Evolutionary conservation across 2,113 vertebrate species (phyloP), one percentile per base, ranked within the genome.

Genomic region (Acinonyx jubatus): DNA sequence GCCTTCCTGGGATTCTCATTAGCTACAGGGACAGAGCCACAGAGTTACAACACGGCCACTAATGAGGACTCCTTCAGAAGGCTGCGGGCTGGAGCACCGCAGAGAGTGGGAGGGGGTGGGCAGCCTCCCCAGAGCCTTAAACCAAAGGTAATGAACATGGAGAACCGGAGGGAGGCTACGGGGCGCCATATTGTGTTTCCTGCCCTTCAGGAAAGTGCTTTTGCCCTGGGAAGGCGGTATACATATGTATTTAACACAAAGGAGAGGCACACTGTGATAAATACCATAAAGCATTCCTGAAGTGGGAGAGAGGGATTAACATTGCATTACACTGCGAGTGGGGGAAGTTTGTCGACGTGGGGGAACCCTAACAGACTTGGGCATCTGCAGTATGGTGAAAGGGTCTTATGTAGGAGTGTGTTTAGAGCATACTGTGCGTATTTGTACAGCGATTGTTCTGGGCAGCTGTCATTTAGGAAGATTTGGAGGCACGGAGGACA

Each of bases 91-190:
- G 79, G 73, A 55, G 9, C 11, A 74, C 11, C 13, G 5, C 36
- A 19, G 65, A 86, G 66, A 63, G 38, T 1, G 1, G 15, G 16
- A 36, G 16, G 11, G 31, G 16, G 4, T 18, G 31, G 27, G 36
- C 94, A 78, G 36, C 71, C 38, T 78, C n/a, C 27, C 19, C 9
- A 41, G 31, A 74, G 63, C 14, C n/a, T 91, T 74, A 61, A 73
- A n/a, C 25, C 81, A 79, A 65, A 27, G 50, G 21, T 50, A 55
- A 68, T 57, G 52, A 48, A 83, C 38, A 16, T 50, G 48, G 5
- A 12, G 18, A 29, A 0, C 29, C 45, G 11, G 0, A 4, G 57
- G 48, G 57, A 85, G 65, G 38, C 55, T 57, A 0, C 0, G 0
- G 14, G 16, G 4, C 16, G 36, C 61, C 14, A 45, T n/a, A 10